These are phyloP conservation scores for Oophaga pumilio DNA, from an alignment of 2,113 vertebrate genomes.

Conservation along the genomic window DNA sequence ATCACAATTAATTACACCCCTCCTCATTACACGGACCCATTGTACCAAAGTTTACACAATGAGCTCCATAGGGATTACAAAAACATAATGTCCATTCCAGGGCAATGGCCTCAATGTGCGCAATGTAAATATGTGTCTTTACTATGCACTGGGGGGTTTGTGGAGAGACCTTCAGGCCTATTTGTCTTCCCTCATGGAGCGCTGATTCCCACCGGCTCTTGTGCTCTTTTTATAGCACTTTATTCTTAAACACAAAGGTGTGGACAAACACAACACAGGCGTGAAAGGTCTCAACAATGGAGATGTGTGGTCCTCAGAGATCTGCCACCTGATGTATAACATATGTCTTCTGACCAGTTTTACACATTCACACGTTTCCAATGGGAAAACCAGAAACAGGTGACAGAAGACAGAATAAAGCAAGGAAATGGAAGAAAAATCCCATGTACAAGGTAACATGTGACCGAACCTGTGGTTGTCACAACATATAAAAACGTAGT, in stretches of 20 bases:
- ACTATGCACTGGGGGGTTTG: background rate
- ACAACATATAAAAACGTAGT: too few species aligned
- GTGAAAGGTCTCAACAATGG: background rate
- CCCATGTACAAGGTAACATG: too few species aligned
- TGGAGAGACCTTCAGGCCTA: background rate
- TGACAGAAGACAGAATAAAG: too few species aligned
- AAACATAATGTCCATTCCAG: background rate
- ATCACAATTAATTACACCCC: background rate
- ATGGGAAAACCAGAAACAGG: too few species aligned
- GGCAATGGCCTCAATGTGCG: background rate
- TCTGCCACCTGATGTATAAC: background rate
- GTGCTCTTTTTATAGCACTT: background rate
- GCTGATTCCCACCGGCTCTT: background rate
- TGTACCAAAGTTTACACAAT: background rate
- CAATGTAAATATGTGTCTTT: background rate
- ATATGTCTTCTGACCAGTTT: too few species aligned
- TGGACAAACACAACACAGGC: background rate
- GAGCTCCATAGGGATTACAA: background rate
- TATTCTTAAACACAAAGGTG: background rate
- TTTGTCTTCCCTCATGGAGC: conserved; percentile 5
- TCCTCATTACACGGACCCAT: background rate
- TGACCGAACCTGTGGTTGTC: too few species aligned
- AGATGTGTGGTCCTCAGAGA: background rate
- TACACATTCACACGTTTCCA: too few species aligned
- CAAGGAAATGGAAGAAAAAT: too few species aligned